Evolutionary conservation across 23 tunicate species (phyloP), one percentile per base, ranked within the genome.

Genomic region (Styela plicata): DNA sequence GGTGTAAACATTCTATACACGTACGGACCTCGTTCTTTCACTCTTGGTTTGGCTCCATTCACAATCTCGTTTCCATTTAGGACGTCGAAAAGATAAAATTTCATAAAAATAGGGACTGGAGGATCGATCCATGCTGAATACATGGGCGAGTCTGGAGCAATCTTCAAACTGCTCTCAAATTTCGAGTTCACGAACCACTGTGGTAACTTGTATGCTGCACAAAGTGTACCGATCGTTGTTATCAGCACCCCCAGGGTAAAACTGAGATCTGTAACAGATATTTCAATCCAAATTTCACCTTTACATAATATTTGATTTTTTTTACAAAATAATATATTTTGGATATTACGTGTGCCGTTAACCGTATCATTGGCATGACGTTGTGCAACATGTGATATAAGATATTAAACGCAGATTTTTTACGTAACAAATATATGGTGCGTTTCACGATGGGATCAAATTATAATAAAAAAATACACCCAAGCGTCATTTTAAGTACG

Each of bases 51-150:
- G 57, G 31, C 89, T 2, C 98, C 98, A 10, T 85, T 69, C 5
- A 69, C 29, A 27, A 88, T 75, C 13, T 88, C 73, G 10, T 81
- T 82, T 3, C 89, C 83, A 37, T 93, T 93, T n/a, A 80, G 88
- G 18, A 93, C 89, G 64, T 93, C 85, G 34, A 86, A 93, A 17
- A 93, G 22, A 84, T 87, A 93, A 70, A 85, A 93, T 80, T 93
- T 86, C 98, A 93, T 93, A 52, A 88, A 93, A 17, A 93, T 84
- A 13, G 98, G 98, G 19, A 89, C 93, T 26, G 87, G 83, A 2
- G 93, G 93, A 36, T 87, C 74, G 79, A 93, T 82, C 98, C 98
- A 93, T 63, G 85, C 88, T 7, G 84, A 74, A 69, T 57, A 93
- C 25, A 57, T 85, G 0, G 91, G 89, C 2, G 98, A 93, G 44